A percentile compares a stretch with the other conserved stretches of the same genome.
Conservation (phyloP, 1,140 invertebrate genomes). For the Drosophila tani region DNA sequence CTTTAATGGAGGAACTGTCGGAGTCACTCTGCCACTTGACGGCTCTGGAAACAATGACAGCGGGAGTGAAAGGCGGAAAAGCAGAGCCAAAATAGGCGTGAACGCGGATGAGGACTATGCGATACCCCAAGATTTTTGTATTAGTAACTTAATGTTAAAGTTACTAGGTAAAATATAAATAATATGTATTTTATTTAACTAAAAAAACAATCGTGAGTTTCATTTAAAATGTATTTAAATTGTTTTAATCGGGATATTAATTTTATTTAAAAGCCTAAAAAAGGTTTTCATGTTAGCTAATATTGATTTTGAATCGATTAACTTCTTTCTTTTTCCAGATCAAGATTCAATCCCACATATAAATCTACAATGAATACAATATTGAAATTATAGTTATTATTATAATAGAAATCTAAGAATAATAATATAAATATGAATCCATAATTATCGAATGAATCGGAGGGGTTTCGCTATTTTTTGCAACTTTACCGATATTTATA, state of each 20-base stretch:
- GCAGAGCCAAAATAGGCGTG: background rate
- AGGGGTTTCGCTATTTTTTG: too few relatives aligned
- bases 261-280: too few relatives aligned
- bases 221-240: background rate
- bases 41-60: constrained; percentile 57
- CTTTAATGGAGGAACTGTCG: constrained; percentile 57
- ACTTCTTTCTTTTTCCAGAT: too few relatives aligned
- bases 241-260: background rate
- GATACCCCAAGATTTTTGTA: constrained; percentile 6
- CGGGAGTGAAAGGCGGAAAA: constrained; percentile 37
- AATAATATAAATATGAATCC: too few relatives aligned
- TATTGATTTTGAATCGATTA: too few relatives aligned
- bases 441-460: too few relatives aligned
- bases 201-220: background rate
- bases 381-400: too few relatives aligned
- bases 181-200: background rate
- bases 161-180: background rate
- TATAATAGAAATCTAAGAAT: too few relatives aligned
- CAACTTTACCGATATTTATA: too few relatives aligned
- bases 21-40: constrained; percentile 57
- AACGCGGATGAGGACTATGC: background rate
- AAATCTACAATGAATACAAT: too few relatives aligned
- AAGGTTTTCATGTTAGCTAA: too few relatives aligned
- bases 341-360: too few relatives aligned
- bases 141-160: background rate